Conservation (phyloP, 2,113 vertebrate genomes). For the Isichthys henryi region DNA sequence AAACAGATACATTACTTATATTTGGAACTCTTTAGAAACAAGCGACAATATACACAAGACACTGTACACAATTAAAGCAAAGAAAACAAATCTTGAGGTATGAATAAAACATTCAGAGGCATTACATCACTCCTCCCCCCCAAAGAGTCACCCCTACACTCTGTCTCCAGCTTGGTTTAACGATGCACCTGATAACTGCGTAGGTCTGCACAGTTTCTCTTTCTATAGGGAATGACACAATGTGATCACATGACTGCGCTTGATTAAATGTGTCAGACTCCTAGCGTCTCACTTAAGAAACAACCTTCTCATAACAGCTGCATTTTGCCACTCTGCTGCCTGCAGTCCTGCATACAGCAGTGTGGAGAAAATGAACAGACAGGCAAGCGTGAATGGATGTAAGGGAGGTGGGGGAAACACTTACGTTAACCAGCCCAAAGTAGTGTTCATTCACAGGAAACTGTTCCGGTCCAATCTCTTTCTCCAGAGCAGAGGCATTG, state of each 20-base stretch:
- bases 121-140: neutral
- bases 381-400: neutral
- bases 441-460: constrained; percentile 92
- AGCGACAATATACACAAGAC: neutral
- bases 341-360: neutral
- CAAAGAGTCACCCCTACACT: neutral
- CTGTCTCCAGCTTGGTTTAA: neutral
- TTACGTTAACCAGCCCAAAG: constrained; percentile 88
- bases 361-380: neutral
- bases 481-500: constrained; percentile 97
- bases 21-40: neutral
- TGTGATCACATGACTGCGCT: neutral
- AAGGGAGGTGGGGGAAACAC: constrained; percentile 37
- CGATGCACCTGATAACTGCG: neutral
- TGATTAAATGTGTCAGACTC: neutral
- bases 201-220: neutral
- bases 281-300: neutral
- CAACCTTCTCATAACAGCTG: neutral
- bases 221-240: neutral
- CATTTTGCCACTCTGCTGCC: neutral
- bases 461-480: constrained; percentile 93
- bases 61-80: neutral
- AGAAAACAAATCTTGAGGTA: neutral
- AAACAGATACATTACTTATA: constrained; percentile 8
- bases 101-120: neutral